A percentile compares a stretch with the other conserved stretches of the same genome.
Evolutionary conservation across 2,888 invertebrate genomes (phyloP).

Genomic region (Oscheius onirici): DNA sequence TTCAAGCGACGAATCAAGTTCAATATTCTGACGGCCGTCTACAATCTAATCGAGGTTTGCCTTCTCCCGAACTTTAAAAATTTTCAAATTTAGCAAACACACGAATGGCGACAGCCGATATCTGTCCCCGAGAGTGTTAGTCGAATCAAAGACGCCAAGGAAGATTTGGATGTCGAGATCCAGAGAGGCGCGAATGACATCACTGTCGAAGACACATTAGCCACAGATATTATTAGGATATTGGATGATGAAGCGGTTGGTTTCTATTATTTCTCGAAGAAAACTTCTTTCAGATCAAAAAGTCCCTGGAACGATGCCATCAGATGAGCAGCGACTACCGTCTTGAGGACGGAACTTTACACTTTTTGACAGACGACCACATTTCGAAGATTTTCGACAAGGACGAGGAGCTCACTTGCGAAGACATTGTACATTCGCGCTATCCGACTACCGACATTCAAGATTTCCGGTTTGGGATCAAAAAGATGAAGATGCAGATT

Average conservation of each 20-base stretch:
- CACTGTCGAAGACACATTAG: conserved; percentile 3
- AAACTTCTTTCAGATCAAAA: conserved; percentile 24
- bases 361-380: conserved; percentile 47
- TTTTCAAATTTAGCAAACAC: conserved; percentile 23
- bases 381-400: conserved; percentile 47
- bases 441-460: conserved; percentile 65
- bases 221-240: conserved; percentile 4
- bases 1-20: conserved; percentile 44
- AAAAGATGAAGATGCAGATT: conserved; percentile 57
- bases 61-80: neutral
- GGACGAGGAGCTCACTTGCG: conserved; percentile 51
- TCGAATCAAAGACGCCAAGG: conserved; percentile 18
- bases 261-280: neutral
- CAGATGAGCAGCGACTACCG: conserved; percentile 32
- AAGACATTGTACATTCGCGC: conserved; percentile 62
- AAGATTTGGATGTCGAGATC: conserved; percentile 21
- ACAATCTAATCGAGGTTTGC: conserved; percentile 51
- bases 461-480: conserved; percentile 62
- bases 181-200: conserved; percentile 10
- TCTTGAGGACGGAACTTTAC: conserved; percentile 56
- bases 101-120: conserved; percentile 24
- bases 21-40: conserved; percentile 51
- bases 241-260: conserved; percentile 26
- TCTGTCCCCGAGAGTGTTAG: conserved; percentile 8
- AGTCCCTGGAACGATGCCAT: conserved; percentile 20